Percentiles rank a stretch among this genome's conserved stretches.
Evolutionary conservation across 2,797 vertebrate genomes (phyloP).

Genomic region (Perodicticus potto): DNA sequence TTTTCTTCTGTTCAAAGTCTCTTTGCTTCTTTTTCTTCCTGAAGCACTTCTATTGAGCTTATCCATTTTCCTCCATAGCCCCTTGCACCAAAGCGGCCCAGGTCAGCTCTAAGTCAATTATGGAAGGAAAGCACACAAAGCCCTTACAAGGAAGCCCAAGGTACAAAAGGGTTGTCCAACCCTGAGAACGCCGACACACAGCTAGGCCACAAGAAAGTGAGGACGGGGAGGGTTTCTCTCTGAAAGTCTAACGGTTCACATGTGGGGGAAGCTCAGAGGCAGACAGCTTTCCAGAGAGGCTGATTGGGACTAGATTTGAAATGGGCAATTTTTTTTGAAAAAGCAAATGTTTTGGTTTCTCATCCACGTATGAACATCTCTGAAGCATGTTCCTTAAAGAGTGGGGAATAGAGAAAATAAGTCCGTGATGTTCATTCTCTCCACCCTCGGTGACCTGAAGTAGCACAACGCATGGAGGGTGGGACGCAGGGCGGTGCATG

Average conservation of each 20-base stretch:
- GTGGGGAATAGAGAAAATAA: background rate
- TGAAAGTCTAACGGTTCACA: conserved; percentile 24
- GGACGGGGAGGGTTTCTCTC: background rate
- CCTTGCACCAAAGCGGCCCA: conserved; percentile 53
- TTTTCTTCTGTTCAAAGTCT: conserved; percentile 71
- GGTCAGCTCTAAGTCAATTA: conserved; percentile 58
- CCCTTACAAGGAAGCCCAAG: conserved; percentile 37
- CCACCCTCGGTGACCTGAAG: background rate
- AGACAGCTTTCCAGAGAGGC: background rate
- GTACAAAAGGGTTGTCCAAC: background rate
- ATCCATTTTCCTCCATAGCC: conserved; percentile 37
- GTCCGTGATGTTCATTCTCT: background rate
- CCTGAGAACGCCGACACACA: background rate
- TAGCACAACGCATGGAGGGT: background rate
- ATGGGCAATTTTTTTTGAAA: background rate
- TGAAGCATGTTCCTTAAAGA: background rate
- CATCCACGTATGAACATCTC: background rate
- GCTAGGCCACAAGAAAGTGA: conserved; percentile 25
- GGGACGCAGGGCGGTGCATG: accelerated
- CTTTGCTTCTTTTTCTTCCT: conserved; percentile 39
- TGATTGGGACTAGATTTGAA: background rate
- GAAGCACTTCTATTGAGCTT: conserved; percentile 58
- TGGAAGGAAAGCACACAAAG: conserved; percentile 30
- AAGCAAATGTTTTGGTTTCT: background rate
- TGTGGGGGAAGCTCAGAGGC: background rate